Evolutionary conservation across 1,140 invertebrate species (phyloP), one percentile per base, ranked within the genome.

Genomic region (Anagrus nilaparvatae): DNA sequence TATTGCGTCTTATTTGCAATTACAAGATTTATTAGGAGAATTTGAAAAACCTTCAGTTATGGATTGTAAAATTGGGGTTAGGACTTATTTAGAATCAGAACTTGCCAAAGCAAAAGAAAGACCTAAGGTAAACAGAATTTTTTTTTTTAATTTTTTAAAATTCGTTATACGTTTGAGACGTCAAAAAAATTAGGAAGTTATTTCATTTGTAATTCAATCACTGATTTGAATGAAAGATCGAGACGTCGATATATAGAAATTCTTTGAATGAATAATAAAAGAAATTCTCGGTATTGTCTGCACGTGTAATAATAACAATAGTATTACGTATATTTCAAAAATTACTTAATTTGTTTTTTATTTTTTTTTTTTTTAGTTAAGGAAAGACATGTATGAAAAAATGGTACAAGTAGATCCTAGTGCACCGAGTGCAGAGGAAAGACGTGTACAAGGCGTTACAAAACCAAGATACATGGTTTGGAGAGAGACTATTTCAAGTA

Each of bases 381-480:
- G 59, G 12, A 63, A 64, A 44, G 94, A 98, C 65, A 94, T 98
- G 85, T 98, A 95, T 64, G 87, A 97, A 50, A 97, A 98, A 71
- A 97, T 98, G 93, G 82, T 94, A 43, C 87, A 94, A 61, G 87
- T 97, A 38, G 93, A 97, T 59, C 78, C 84, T 16, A 72, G 73
- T 46, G 93, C 92, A 5, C 93, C 93, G 7, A 92, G 82, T 10
- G 80, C 83, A 40, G 91, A 97, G 60, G 93, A 97, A 65, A 81
- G 89, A 49, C 69, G 78, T 40, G 67, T 87, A 43, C 84, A 88
- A 67, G 93, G 87, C 18, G 87, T 97, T 2, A 96, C 90, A 1
- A 97, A 96, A 66, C 89, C 90, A 0, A 72, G 93, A 34, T 97
- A 96, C 60, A 96, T 96, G 92, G 86, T 94, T 14, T 98, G 94